phyloP scores from a whole-genome alignment of 2,113 vertebrate species.

The Chlorodrepanis virens region DNA sequence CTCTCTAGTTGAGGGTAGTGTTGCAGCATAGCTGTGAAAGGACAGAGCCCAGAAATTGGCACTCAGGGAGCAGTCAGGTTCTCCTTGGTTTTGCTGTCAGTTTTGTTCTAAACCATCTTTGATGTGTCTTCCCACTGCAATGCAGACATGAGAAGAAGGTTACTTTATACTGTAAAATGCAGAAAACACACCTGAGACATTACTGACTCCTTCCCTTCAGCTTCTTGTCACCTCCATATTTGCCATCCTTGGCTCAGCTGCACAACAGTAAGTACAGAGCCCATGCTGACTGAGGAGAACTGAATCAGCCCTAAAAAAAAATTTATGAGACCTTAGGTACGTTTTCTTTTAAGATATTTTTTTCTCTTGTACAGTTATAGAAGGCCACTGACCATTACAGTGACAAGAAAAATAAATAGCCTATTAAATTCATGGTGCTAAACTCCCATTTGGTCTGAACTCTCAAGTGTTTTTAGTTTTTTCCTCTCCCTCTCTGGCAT shows the following conservation, averaged over 20 bases:
- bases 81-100: neutral
- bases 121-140: neutral
- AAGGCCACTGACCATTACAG: neutral
- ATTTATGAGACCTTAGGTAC: neutral
- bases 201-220: neutral
- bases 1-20: neutral
- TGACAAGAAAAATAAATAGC: neutral
- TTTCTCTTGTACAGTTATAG: neutral
- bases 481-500: neutral
- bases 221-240: neutral
- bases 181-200: neutral
- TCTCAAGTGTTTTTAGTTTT: neutral
- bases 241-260: neutral
- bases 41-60: neutral
- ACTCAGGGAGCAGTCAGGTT: neutral
- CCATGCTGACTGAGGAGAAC: neutral
- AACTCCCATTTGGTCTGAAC: neutral
- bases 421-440: neutral
- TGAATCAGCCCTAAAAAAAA: neutral
- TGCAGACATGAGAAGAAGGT: neutral
- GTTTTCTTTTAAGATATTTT: neutral
- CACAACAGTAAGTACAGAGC: neutral
- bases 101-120: neutral
- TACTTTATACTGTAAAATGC: neutral
- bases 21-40: neutral